Conservation (phyloP, 2,888 invertebrate species). For the Orchesellides sinensis region DNA sequence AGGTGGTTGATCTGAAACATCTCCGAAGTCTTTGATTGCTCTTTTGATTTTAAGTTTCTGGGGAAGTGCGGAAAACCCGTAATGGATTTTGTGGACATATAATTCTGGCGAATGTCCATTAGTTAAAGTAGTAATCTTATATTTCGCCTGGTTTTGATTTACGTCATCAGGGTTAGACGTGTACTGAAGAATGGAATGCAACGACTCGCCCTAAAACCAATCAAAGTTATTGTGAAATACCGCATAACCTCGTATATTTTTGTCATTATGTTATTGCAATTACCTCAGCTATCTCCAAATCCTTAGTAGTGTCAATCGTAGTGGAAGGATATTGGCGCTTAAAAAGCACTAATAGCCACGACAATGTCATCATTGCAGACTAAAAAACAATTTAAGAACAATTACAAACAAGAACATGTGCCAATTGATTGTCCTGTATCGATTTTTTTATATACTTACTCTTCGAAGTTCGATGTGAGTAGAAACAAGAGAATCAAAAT, state of each 20-base stretch:
- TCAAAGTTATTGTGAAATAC: neutral
- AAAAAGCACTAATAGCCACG: conserved; percentile 71
- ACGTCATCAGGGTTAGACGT: conserved; percentile 44
- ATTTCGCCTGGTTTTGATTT: conserved; percentile 25
- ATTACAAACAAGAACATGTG: neutral
- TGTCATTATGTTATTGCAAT: neutral
- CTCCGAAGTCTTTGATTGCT: conserved; percentile 61
- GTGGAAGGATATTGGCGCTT: conserved; percentile 69
- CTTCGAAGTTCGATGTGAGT: conserved; percentile 71
- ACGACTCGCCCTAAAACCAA: conserved; percentile 67
- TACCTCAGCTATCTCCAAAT: conserved; percentile 68
- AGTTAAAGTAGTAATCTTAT: conserved; percentile 31
- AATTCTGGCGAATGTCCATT: conserved; percentile 52
- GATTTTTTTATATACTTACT: conserved; percentile 50
- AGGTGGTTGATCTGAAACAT: conserved; percentile 75
- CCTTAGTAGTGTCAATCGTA: conserved; percentile 65
- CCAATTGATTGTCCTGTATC: neutral
- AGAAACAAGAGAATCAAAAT: conserved; percentile 69
- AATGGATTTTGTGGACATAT: conserved; percentile 73
- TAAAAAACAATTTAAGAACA: conserved; percentile 49
- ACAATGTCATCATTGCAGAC: conserved; percentile 68
- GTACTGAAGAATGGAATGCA: conserved; percentile 73
- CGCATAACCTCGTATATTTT: neutral
- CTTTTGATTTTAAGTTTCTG: conserved; percentile 63
- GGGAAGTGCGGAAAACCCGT: conserved; percentile 71